Percentiles rank a stretch among this genome's conserved stretches.
These are phyloP conservation scores for Ginglymostoma cirratum DNA, from an alignment of 2,113 vertebrate genomes.

Conservation along the genomic window DNA sequence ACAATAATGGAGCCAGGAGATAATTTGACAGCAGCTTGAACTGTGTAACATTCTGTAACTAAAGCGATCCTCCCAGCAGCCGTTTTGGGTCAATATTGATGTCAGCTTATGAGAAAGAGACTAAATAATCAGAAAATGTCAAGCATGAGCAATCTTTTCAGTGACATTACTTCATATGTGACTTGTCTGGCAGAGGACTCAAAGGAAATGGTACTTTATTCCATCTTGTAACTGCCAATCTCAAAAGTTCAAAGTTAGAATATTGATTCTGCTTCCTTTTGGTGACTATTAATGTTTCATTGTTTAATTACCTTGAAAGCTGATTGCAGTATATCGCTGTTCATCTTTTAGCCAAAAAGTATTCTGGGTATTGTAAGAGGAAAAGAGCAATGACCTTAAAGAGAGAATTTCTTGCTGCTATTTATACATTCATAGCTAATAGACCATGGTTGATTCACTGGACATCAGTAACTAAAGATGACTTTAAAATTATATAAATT, in stretches of 20 bases:
- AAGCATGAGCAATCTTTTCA: slow-evolving; percentile 31
- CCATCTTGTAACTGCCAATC: slow-evolving; percentile 1
- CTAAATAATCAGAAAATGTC: slow-evolving; percentile 24
- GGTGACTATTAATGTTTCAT: not conserved
- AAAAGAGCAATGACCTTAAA: not conserved
- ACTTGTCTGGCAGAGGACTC: not conserved
- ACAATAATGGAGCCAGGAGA: not conserved
- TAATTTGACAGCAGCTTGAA: not conserved
- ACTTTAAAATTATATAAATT: not conserved
- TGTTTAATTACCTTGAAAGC: not conserved
- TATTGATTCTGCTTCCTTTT: slow-evolving; percentile 18
- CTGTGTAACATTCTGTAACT: slow-evolving; percentile 9
- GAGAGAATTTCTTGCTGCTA: not conserved
- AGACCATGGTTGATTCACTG: not conserved
- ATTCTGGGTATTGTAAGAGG: not conserved
- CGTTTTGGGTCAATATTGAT: not conserved
- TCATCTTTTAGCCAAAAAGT: not conserved
- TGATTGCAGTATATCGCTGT: not conserved
- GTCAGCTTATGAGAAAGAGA: slow-evolving; percentile 7
- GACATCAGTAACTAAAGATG: not conserved
- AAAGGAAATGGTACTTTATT: slow-evolving; percentile 30
- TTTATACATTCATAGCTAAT: not conserved
- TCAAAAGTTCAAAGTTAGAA: not conserved
- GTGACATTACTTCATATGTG: not conserved
- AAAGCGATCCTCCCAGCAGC: not conserved